Conservation (phyloP, 2,797 vertebrate genomes). For the Kryptopterus vitreolus region DNA sequence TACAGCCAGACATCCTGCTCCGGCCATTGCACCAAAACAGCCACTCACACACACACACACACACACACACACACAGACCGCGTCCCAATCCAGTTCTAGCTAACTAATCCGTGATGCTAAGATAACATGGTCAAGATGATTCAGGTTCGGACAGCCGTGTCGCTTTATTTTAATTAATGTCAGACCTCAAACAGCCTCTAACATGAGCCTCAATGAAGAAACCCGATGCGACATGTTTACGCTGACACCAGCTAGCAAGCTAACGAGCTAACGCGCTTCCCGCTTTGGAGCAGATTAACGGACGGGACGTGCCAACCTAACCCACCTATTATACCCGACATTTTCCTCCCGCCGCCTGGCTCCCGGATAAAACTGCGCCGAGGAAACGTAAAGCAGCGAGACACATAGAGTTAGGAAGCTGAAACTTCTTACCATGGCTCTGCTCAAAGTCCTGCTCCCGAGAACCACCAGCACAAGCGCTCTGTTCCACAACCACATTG, state of each 20-base stretch:
- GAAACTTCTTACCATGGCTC: slow-evolving; percentile 69
- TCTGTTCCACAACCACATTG: slow-evolving; percentile 60
- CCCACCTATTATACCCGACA: neutral
- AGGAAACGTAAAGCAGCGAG: too few relatives aligned
- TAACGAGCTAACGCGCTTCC: neutral
- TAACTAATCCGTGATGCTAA: neutral
- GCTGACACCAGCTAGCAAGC: neutral
- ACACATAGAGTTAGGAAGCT: too few relatives aligned
- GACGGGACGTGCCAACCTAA: neutral
- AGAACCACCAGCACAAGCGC: slow-evolving; percentile 53
- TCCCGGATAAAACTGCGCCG: too few relatives aligned
- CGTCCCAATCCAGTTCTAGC: too few relatives aligned
- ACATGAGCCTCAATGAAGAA: neutral
- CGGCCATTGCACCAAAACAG: too few relatives aligned
- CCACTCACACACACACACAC: too few relatives aligned
- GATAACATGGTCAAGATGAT: neutral
- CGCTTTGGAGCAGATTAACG: neutral
- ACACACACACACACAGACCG: too few relatives aligned
- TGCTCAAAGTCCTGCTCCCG: slow-evolving; percentile 37
- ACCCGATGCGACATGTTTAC: neutral
- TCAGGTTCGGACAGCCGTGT: neutral
- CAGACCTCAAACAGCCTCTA: too few relatives aligned
- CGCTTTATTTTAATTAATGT: neutral
- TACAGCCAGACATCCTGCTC: too few relatives aligned
- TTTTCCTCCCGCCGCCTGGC: too few relatives aligned